Evolutionary conservation across 1,140 invertebrate species (phyloP).

Genomic region (Aphelenchoides fujianensis): DNA sequence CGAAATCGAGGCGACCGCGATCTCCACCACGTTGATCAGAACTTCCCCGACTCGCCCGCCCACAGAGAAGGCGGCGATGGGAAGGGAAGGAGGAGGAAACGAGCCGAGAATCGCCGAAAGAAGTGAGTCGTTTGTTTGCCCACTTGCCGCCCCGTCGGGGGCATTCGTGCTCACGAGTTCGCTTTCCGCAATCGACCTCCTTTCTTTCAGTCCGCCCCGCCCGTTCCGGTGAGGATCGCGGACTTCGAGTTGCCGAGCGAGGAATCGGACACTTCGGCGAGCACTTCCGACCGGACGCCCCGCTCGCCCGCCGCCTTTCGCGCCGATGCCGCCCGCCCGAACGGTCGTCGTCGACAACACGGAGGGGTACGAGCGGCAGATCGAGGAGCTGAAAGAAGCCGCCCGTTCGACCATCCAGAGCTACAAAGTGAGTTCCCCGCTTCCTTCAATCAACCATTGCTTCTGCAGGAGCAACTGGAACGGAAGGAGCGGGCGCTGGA

Average conservation of each 20-base stretch:
- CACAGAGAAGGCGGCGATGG: too few relatives aligned
- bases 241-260: background rate
- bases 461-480: conserved; percentile 30
- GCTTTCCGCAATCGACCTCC: background rate
- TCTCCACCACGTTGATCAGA: background rate
- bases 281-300: background rate
- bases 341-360: conserved; percentile 34
- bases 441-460: background rate
- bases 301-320: background rate
- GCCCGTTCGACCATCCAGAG: conserved; percentile 28
- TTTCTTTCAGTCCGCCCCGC: background rate
- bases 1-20: background rate
- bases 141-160: too few relatives aligned
- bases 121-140: too few relatives aligned
- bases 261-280: background rate
- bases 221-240: background rate
- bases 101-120: too few relatives aligned
- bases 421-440: conserved; percentile 26
- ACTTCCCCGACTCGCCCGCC: too few relatives aligned
- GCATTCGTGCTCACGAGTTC: background rate
- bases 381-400: conserved; percentile 26
- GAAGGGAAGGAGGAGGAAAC: too few relatives aligned
- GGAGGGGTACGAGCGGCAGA: conserved; percentile 25
- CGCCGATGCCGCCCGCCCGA: background rate
- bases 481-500: conserved; percentile 30